Evolutionary conservation across 2,113 vertebrate species (phyloP).

Genomic region (human (Homo sapiens)): DNA sequence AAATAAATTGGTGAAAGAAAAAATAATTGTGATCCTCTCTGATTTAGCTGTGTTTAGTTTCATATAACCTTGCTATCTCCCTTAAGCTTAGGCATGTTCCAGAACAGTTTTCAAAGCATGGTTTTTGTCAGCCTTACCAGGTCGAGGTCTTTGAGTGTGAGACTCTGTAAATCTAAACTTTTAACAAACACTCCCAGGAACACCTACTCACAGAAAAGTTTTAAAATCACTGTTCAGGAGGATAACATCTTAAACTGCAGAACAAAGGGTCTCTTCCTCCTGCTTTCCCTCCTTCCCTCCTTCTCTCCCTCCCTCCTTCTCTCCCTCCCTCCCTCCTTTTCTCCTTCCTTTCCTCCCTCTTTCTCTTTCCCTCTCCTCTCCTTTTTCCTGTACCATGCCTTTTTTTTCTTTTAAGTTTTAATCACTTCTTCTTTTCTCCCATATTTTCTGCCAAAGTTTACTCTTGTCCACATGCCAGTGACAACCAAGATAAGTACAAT

Average conservation of each 20-base stretch:
- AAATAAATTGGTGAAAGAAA: background rate
- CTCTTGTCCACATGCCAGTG: background rate
- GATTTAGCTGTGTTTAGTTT: background rate
- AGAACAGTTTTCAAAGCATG: conserved; percentile 28
- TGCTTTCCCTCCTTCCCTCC: fast-evolving
- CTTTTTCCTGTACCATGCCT: no score
- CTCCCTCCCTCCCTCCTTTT: background rate
- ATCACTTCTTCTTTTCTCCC: background rate
- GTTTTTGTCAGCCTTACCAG: background rate
- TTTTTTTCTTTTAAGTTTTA: background rate
- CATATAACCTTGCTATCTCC: background rate
- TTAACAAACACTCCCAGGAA: background rate
- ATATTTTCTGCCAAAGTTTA: background rate
- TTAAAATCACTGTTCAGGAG: background rate
- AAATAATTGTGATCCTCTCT: background rate
- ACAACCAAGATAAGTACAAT: conserved; percentile 23
- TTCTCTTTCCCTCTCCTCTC: background rate
- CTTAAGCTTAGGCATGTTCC: background rate
- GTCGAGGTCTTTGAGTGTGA: background rate
- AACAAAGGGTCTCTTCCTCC: background rate
- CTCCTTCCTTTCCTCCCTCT: background rate
- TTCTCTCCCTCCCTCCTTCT: background rate
- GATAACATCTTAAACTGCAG: background rate
- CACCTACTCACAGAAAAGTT: background rate
- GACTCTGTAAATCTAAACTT: background rate